Conservation (phyloP, 2,113 vertebrate species). For the Physeter macrocephalus region DNA sequence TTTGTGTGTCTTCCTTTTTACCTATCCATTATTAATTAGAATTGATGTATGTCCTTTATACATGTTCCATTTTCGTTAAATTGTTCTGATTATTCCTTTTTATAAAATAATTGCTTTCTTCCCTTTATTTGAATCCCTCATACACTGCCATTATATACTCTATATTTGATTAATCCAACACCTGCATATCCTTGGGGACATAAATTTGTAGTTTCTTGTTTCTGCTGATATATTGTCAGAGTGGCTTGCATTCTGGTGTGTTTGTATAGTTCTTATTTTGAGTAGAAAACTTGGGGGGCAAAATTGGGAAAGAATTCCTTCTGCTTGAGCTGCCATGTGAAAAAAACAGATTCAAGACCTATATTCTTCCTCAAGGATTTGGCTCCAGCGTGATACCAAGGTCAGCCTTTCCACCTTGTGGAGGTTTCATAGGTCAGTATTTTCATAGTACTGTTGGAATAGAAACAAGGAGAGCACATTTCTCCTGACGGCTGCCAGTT, state of each 20-base stretch:
- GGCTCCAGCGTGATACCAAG: not conserved
- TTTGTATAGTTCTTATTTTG: not conserved
- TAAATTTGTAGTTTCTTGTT: not conserved
- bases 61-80: not conserved
- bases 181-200: not conserved
- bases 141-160: not conserved
- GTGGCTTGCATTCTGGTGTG: not conserved
- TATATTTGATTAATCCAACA: not conserved
- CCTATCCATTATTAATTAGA: not conserved
- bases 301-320: not conserved
- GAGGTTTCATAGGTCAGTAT: not conserved
- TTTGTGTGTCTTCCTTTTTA: not conserved
- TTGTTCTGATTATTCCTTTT: not conserved
- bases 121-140: not conserved
- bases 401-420: not conserved
- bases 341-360: not conserved
- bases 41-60: not conserved
- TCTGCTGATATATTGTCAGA: not conserved
- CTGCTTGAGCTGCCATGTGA: not conserved
- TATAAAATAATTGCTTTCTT: not conserved
- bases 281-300: not conserved
- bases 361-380: not conserved
- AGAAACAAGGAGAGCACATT: not conserved
- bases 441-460: not conserved
- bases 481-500: not conserved